A percentile compares a stretch with the other conserved stretches of the same genome.
Evolutionary conservation across 2,888 invertebrate species (phyloP).

Genomic region (Timandra comae): DNA sequence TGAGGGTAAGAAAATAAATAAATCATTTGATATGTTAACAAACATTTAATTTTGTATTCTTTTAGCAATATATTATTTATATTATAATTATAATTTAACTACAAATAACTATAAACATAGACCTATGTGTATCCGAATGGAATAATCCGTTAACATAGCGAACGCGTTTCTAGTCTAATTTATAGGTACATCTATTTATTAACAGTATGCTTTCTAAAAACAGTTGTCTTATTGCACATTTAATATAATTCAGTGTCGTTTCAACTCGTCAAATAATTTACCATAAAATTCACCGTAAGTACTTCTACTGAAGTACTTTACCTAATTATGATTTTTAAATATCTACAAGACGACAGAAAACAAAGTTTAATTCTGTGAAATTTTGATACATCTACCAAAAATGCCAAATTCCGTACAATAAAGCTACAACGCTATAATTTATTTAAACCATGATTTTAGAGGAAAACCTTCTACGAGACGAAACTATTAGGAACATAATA

Average conservation of each 20-base stretch:
- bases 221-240: constrained; percentile 63
- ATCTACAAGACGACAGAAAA: constrained; percentile 1
- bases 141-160: constrained; percentile 49
- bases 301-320: too few relatives aligned
- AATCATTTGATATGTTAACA: constrained; percentile 50
- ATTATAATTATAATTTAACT: constrained; percentile 73
- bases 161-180: constrained; percentile 18
- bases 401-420: constrained; percentile 10
- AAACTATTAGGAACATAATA: constrained; percentile 73
- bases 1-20: neutral
- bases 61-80: constrained; percentile 76
- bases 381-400: constrained; percentile 15
- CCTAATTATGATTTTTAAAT: too few relatives aligned
- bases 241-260: constrained; percentile 13
- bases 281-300: too few relatives aligned
- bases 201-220: constrained; percentile 45
- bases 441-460: constrained; percentile 41
- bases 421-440: constrained; percentile 4
- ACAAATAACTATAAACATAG: constrained; percentile 53
- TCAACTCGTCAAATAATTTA: constrained; percentile 11
- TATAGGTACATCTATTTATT: constrained; percentile 33
- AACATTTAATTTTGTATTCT: constrained; percentile 73
- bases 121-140: constrained; percentile 32
- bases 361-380: constrained; percentile 6
- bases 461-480: constrained; percentile 55